Evolutionary conservation across 2,113 vertebrate genomes (phyloP).

Genomic region (Nerophis ophidion): DNA sequence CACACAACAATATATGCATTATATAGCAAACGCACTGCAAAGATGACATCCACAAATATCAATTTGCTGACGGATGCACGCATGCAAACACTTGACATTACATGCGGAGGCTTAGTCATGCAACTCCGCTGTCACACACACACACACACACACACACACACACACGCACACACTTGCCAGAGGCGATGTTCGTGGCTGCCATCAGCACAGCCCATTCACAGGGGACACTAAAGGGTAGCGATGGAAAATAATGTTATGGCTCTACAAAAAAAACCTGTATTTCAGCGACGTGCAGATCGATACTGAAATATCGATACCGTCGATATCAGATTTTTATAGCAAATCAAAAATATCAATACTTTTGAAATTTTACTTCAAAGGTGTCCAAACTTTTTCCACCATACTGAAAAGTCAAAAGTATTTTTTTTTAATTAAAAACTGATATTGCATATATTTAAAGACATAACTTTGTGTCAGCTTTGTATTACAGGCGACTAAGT

Average conservation of each 20-base stretch:
- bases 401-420: no score
- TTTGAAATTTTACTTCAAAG: no score
- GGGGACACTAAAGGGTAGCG: not conserved
- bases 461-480: no score
- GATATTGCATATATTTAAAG: no score
- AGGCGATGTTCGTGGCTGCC: slow-evolving; percentile 18
- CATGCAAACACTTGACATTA: slow-evolving; percentile 37
- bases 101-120: slow-evolving; percentile 47
- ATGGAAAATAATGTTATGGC: not conserved
- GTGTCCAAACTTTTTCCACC: no score
- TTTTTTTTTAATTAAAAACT: no score
- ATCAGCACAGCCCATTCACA: slow-evolving; percentile 22
- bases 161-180: slow-evolving; percentile 9
- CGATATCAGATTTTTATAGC: no score
- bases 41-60: slow-evolving; percentile 10
- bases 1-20: not conserved
- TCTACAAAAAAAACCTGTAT: not conserved
- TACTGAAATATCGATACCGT: no score
- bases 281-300: no score
- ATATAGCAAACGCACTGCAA: slow-evolving; percentile 9
- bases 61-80: slow-evolving; percentile 37
- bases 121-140: slow-evolving; percentile 21
- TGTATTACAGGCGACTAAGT: no score
- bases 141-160: slow-evolving; percentile 11
- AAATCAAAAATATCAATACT: no score